Evolutionary conservation across 2,113 vertebrate species (phyloP).

Genomic region (Microtus pennsylvanicus): DNA sequence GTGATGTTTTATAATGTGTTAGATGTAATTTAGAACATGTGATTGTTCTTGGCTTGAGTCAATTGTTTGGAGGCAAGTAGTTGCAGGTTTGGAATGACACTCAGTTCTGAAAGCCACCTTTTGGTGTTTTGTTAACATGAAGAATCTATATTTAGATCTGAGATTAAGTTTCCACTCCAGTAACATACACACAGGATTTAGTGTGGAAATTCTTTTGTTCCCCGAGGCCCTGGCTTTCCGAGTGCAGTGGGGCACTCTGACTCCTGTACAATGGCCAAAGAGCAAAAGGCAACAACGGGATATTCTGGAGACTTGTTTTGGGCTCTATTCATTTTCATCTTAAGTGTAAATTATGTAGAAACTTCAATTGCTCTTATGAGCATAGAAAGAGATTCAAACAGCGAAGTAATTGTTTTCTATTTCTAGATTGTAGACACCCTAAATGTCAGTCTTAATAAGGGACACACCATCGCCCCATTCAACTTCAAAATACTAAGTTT

Average conservation of each 20-base stretch:
- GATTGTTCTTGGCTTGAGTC: constrained; percentile 47
- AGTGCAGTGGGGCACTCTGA: not conserved
- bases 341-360: not conserved
- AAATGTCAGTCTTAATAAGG: not conserved
- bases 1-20: constrained; percentile 43
- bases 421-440: constrained; percentile 10
- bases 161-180: not conserved
- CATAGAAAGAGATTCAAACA: not conserved
- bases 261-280: constrained; percentile 2
- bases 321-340: constrained; percentile 28
- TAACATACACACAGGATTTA: constrained; percentile 12
- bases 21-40: constrained; percentile 45
- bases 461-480: not conserved
- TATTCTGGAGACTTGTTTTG: not conserved
- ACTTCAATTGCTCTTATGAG: constrained; percentile 1
- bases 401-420: not conserved
- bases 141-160: not conserved
- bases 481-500: constrained; percentile 26
- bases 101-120: not conserved
- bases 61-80: constrained; percentile 17
- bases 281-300: not conserved
- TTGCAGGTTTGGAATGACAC: not conserved
- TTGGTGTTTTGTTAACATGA: not conserved
- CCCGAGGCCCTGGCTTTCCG: not conserved
- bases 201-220: not conserved